A percentile compares a stretch with the other conserved stretches of the same genome.
phyloP scores from a whole-genome alignment of 2,888 invertebrate genomes.

The Heliconius sara region DNA sequence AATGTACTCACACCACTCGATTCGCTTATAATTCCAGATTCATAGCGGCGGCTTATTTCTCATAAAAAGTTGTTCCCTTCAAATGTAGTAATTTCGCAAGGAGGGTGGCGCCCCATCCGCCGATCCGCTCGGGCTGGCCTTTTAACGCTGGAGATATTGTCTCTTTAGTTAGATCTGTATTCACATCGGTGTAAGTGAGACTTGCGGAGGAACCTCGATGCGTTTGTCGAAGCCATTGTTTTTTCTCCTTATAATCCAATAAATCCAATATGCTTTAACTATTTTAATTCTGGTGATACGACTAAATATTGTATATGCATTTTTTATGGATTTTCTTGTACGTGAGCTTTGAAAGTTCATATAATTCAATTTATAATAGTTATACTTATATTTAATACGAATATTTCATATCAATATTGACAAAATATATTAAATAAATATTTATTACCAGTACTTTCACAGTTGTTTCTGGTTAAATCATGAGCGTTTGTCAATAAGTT shows the following conservation, averaged over 20 bases:
- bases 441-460: no score
- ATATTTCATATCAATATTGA: background rate
- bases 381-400: background rate
- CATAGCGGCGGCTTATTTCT: constrained; percentile 81
- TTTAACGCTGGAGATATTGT: constrained; percentile 83
- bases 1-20: constrained; percentile 62
- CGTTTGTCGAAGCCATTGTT: constrained; percentile 32
- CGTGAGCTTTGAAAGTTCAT: background rate
- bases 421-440: background rate
- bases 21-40: constrained; percentile 81
- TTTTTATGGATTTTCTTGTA: no score
- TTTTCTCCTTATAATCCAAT: background rate
- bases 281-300: background rate
- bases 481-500: background rate
- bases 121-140: constrained; percentile 76
- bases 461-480: no score
- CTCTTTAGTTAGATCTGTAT: constrained; percentile 82
- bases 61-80: constrained; percentile 84
- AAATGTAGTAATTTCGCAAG: constrained; percentile 82
- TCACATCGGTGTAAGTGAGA: constrained; percentile 71
- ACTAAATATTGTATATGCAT: no score
- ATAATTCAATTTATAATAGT: background rate
- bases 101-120: constrained; percentile 67
- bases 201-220: constrained; percentile 57
- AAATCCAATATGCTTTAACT: background rate